A percentile compares a stretch with the other conserved stretches of the same genome.
These are phyloP conservation scores for Platyrinchus mystaceus DNA, from an alignment of 2,797 vertebrate species.

Conservation along the genomic window DNA sequence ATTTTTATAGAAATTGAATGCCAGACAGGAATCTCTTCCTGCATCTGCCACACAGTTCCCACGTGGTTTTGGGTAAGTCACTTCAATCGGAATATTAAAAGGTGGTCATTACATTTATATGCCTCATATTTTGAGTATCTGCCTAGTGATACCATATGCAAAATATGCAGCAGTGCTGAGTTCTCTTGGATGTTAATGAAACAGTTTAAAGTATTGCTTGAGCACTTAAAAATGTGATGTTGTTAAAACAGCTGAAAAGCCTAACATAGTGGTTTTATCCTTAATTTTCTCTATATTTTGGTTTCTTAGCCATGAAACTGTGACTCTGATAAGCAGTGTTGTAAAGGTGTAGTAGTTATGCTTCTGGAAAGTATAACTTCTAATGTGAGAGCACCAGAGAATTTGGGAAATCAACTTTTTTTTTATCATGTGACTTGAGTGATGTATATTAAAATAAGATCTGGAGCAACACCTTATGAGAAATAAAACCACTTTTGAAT, in stretches of 20 bases:
- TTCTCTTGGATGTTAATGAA: neutral
- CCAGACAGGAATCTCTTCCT: neutral
- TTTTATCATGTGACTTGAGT: neutral
- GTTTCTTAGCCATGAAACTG: neutral
- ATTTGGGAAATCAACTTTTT: neutral
- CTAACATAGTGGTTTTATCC: neutral
- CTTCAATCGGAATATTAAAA: neutral
- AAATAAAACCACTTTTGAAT: neutral
- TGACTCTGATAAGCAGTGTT: neutral
- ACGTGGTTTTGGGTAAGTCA: neutral
- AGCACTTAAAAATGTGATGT: neutral
- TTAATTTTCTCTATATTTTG: neutral
- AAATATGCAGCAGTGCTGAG: neutral
- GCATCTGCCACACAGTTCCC: neutral
- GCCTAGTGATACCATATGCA: neutral
- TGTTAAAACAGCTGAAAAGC: neutral
- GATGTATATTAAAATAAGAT: neutral
- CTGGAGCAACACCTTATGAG: neutral
- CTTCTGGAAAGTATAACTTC: neutral
- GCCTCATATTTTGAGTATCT: neutral
- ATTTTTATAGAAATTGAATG: neutral
- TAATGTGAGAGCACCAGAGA: neutral
- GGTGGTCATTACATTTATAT: neutral
- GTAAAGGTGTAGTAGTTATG: neutral
- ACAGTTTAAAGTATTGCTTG: neutral